These are phyloP conservation scores for Tetanocera ferruginea DNA, from an alignment of 2,888 invertebrate genomes.

Conservation along the genomic window DNA sequence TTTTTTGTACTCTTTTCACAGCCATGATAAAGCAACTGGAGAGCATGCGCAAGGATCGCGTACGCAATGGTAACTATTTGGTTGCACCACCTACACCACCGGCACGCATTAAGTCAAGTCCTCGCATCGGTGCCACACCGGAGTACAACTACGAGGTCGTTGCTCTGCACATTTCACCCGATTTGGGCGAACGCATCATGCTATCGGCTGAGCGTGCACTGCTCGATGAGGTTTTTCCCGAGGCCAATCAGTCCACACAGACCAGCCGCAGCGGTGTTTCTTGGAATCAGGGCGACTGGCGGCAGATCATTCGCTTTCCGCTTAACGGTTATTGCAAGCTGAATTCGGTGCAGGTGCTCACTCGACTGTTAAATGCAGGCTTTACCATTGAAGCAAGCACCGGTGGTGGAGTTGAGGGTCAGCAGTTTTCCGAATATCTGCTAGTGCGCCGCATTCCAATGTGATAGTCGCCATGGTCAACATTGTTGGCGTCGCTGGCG, in stretches of 20 bases:
- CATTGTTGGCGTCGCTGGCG: background rate
- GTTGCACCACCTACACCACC: slow-evolving; percentile 69
- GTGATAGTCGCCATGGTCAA: slow-evolving; percentile 62
- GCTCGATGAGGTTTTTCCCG: slow-evolving; percentile 82
- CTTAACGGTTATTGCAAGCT: slow-evolving; percentile 91
- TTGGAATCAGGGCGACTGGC: slow-evolving; percentile 85
- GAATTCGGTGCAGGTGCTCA: slow-evolving; percentile 88
- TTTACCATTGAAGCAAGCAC: slow-evolving; percentile 86
- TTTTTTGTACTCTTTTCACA: slow-evolving; percentile 58
- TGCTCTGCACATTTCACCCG: slow-evolving; percentile 80
- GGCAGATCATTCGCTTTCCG: slow-evolving; percentile 87
- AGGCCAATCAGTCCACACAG: slow-evolving; percentile 82
- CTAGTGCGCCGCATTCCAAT: slow-evolving; percentile 76
- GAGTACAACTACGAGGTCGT: slow-evolving; percentile 80
- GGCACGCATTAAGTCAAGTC: slow-evolving; percentile 61
- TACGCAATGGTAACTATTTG: slow-evolving; percentile 73
- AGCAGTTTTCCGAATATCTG: slow-evolving; percentile 91
- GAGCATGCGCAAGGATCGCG: slow-evolving; percentile 79
- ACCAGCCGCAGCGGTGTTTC: slow-evolving; percentile 84
- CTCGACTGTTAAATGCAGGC: slow-evolving; percentile 82
- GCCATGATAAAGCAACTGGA: slow-evolving; percentile 82
- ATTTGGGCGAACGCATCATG: slow-evolving; percentile 82
- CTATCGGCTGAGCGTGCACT: slow-evolving; percentile 84
- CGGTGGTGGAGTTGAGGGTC: slow-evolving; percentile 89
- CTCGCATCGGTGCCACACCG: slow-evolving; percentile 58